These are phyloP conservation scores for Hydrozoanthus tunicans DNA, from an alignment of 64 coral and sea anemone species.

Conservation along the genomic window DNA sequence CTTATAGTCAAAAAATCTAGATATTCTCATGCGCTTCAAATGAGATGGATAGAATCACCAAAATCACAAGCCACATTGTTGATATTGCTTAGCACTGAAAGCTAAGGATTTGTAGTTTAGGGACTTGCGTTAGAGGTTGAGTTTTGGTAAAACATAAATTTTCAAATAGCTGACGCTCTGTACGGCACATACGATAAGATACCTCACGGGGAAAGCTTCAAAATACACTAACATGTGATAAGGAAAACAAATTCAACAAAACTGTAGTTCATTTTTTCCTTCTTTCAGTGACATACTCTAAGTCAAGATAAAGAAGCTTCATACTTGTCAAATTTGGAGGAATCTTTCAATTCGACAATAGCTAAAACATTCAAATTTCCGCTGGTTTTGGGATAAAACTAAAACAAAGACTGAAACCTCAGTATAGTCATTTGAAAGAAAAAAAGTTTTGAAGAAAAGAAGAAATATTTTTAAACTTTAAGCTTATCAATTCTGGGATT, in stretches of 20 bases:
- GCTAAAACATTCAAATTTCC: too few species aligned
- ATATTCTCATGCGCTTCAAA: neutral
- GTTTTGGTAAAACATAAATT: neutral
- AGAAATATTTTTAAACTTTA: neutral
- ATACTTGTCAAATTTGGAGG: too few species aligned
- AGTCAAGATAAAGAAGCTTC: neutral
- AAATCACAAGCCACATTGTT: too few species aligned
- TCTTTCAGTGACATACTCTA: neutral
- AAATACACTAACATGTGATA: neutral
- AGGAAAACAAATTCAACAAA: neutral
- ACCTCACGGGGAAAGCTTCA: neutral
- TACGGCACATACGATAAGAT: neutral
- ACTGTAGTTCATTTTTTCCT: neutral
- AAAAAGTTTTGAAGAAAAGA: neutral
- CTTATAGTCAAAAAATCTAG: neutral
- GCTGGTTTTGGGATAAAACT: too few species aligned
- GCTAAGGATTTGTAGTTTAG: too few species aligned
- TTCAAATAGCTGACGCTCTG: slow-evolving; percentile 1
- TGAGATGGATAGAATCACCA: neutral
- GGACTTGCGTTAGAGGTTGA: neutral
- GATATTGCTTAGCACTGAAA: too few species aligned
- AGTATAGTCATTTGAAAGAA: neutral
- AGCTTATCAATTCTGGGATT: neutral
- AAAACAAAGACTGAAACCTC: neutral
- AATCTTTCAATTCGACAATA: too few species aligned